phyloP scores from a whole-genome alignment of 2,888 invertebrate genomes.

The Gryllus longicercus region DNA sequence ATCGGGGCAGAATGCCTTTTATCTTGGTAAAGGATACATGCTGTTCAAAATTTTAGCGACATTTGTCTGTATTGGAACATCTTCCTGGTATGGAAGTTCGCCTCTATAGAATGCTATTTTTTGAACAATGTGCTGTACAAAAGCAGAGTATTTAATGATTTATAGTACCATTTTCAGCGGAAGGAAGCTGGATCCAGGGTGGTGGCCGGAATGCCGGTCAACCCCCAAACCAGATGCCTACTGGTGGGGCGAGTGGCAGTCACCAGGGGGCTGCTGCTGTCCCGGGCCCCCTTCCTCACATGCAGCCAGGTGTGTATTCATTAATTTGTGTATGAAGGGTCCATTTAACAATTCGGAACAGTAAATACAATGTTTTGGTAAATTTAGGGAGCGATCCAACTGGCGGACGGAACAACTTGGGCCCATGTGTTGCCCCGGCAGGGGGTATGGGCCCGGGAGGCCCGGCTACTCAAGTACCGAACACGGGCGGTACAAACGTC shows the following conservation, averaged over 20 bases:
- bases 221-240: conserved; percentile 33
- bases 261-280: conserved; percentile 45
- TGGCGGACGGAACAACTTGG: conserved; percentile 51
- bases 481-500: conserved; percentile 40
- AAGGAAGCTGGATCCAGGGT: conserved; percentile 87
- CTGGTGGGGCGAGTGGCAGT: conserved; percentile 43
- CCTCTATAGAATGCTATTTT: conserved; percentile 20
- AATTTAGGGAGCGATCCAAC: conserved; percentile 41
- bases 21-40: background rate
- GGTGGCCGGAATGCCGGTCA: conserved; percentile 55
- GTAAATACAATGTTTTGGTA: background rate
- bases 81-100: conserved; percentile 2
- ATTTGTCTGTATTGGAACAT: too few species aligned
- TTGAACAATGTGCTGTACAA: too few species aligned
- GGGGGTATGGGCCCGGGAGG: conserved; percentile 52
- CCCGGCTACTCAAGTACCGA: conserved; percentile 43
- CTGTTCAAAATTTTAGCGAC: background rate
- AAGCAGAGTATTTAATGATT: background rate
- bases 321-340: background rate
- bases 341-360: background rate
- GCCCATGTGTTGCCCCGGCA: conserved; percentile 47
- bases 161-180: conserved; percentile 53
- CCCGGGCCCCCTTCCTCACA: conserved; percentile 47
- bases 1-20: too few species aligned
- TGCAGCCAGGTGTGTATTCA: conserved; percentile 23